phyloP scores from a whole-genome alignment of 2,888 invertebrate genomes.

The Scaeva pyrastri region DNA sequence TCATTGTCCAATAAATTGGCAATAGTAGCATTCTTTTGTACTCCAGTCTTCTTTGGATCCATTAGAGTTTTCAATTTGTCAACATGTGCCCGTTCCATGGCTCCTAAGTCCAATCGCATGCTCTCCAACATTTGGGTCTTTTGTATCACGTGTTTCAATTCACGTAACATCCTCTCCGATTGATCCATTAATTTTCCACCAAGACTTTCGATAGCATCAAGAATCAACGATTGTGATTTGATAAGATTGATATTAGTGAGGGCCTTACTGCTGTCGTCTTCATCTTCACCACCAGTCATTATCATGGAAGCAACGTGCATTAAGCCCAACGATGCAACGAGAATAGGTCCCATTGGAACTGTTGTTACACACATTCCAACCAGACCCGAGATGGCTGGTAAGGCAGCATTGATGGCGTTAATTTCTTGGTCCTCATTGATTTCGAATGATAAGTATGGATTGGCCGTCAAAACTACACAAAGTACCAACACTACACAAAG shows the following conservation, averaged over 20 bases:
- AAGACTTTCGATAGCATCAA: neutral
- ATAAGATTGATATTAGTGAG: neutral
- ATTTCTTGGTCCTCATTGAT: neutral
- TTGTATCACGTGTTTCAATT: neutral
- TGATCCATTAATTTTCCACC: neutral
- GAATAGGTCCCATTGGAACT: neutral
- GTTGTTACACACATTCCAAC: neutral
- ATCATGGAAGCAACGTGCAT: neutral
- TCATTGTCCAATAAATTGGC: neutral
- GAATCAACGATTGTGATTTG: neutral
- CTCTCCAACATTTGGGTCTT: neutral
- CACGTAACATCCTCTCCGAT: neutral
- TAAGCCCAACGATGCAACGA: neutral
- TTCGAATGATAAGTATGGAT: neutral
- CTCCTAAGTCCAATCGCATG: neutral
- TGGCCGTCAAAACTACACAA: neutral
- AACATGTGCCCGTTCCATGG: neutral
- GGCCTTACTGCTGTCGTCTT: neutral
- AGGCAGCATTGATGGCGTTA: neutral
- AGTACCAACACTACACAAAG: neutral
- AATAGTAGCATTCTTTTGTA: neutral
- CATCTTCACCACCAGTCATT: neutral
- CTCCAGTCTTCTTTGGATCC: neutral
- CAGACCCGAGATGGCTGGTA: neutral
- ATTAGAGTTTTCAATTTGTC: neutral